Base-by-base conservation (phyloP, 1,140 invertebrate species). In the Nautilus pompilius region DNA sequence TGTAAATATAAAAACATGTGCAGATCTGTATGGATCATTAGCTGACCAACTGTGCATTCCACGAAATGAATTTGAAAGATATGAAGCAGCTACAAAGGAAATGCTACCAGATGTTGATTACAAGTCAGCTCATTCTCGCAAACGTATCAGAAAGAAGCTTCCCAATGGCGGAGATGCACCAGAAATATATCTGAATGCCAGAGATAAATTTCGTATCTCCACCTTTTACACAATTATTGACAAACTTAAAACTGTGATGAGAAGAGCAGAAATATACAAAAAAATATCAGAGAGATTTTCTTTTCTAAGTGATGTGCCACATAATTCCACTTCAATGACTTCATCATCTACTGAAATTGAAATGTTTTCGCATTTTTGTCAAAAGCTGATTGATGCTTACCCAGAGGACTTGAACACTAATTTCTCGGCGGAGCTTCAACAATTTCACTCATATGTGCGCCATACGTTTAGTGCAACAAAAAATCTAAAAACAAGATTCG, bases 171-270 rank as follows among this genome's bases (percentile, higher is more conserved):
- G n/a, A n/a, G 58, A 66, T 67, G 69, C 54, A 60, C 58, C 67
- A 61, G 67, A 63, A 51, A 61, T 66, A 60, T 66, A 65, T 68
- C 34, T 68, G 60, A 68, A 71, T 66, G 56, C 26, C 66, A 62
- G 56, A 63, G 60, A 68, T 58, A 48, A 62, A 57, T 68, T 66
- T 68, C 24, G 17, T 68, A 48, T 56, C 58, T 58, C 46, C 53
- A 51, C 54, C 28, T 59, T 59, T 48, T 48, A 53, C 49, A 49
- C 49, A 65, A 68, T 36, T 68, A 55, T 56, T 65, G 36, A 68
- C 62, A 70, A 49, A 66, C 54, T 65, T 61, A 41, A 60, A 67
- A 68, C 65, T 58, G 33, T 65, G 58, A 65, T 70, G 56, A 70
- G 41, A 58, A 70, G 45, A 69, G 54, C n/a, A 56, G 57, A 60